These are phyloP conservation scores for Mus musculus DNA, from an alignment of 2,113 vertebrate genomes.

Conservation along the genomic window DNA sequence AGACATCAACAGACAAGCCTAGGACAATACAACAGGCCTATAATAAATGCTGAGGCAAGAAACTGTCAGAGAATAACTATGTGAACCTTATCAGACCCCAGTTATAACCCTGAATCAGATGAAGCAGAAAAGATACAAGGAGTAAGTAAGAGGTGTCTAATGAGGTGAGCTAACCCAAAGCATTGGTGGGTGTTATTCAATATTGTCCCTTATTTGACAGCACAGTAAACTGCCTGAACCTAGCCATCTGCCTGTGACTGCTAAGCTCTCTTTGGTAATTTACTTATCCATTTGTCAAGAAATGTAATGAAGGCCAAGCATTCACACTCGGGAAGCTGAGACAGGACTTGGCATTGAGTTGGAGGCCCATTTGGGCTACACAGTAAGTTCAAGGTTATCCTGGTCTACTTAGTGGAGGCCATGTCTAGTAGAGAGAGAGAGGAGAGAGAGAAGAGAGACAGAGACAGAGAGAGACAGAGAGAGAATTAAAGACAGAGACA, in stretches of 20 bases:
- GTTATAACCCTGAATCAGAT: background rate
- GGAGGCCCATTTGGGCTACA: background rate
- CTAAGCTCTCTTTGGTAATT: background rate
- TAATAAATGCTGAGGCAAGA: background rate
- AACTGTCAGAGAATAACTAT: background rate
- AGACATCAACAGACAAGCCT: background rate
- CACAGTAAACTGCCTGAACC: background rate
- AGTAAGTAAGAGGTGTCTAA: background rate
- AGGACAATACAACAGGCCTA: background rate
- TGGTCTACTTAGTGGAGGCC: too few relatives aligned
- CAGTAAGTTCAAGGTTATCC: background rate
- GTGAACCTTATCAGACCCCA: background rate
- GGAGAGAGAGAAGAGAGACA: too few relatives aligned
- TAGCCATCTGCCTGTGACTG: background rate
- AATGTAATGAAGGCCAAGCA: background rate
- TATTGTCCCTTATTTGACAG: background rate
- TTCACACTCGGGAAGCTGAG: background rate
- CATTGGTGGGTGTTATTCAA: background rate
- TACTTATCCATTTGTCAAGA: slow-evolving; percentile 8
- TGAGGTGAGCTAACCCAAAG: background rate
- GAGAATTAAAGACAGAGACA: background rate
- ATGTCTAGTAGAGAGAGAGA: background rate
- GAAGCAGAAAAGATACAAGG: background rate
- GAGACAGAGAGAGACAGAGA: too few relatives aligned
- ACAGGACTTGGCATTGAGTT: background rate